Base-by-base conservation (phyloP, 2,888 invertebrate species). In the Baccha elongata region DNA sequence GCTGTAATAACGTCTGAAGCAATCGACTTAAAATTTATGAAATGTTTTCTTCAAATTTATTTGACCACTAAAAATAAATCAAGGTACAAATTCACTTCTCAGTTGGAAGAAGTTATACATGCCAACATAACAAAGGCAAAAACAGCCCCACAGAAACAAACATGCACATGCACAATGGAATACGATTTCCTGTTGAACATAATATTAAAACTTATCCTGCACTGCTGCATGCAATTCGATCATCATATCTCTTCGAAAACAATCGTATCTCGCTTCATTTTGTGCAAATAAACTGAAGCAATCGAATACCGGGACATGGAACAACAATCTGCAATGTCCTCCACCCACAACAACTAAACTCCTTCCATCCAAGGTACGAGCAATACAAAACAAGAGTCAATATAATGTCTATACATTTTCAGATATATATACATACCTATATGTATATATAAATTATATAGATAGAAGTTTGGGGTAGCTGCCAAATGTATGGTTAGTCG, bases 201-300 rank as follows among this genome's bases (percentile, higher is more conserved):
- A 8, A 19, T 44, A 60, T 55, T 13, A 19, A 58, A 76, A 53
- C 32, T 64, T 52, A 21, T 21, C 40, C 17, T 19, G 21, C 32
- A 32, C 35, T 37, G 32, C 17, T 17, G 48, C 15, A 65, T 50
- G 62, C 48, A 68, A 69, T 50, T 53, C 69, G 58, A 80, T 80
- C 68, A 74, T 74, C 55, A 74, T 74, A 74, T 69, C 69, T 80
- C 58, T 80, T 15, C 35, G 26, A 48, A 48, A 64, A 53, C 48
- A 72, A 79, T 71, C 13, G 62, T 32, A 68, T 42, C 29, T 67
- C 32, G 50, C 26, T 50, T 44, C 26, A 44, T 58, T 58, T 65
- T 74, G 64, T 53, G 44, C 62, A 80, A 80, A 80, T 69, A 80
- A 72, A 79, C 55, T 37, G 48, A 69, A 74, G 26, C 55, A 74